Base-by-base conservation (phyloP, 2,888 invertebrate species). In the Megastigmus dorsalis region DNA sequence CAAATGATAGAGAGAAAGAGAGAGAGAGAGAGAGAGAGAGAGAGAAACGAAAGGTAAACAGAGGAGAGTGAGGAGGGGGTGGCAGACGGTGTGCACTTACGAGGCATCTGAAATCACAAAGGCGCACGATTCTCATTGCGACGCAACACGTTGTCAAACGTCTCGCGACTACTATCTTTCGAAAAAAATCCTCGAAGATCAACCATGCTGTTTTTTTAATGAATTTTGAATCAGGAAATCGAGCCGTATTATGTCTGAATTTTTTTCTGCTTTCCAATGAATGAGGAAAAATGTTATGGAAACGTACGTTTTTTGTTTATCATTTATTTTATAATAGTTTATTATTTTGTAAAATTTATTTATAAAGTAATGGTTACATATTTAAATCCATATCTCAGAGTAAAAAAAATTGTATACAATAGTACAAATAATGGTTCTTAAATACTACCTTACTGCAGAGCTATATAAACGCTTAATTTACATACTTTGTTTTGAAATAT, bases 81-180 rank as follows among this genome's bases (percentile, higher is more conserved):
- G 83, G 84, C 83, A 84, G 82, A 80, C 76, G 78, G 78, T 80
- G 84, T 82, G 84, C 83, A 82, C 81, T 83, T 83, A 81, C 67
- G 78, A 80, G 76, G 78, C 77, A 80, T 79, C 78, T 82, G 55
- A 74, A 82, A 77, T 75, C 76, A 66, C 48, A 69, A 67, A 72
- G 43, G 36, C 57, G 59, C 41, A 18, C 36, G 43, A 23, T 26
- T 60, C 63, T 65, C 75, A 65, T 72, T 75, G 74, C 52, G 66
- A 76, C 59, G 77, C 77, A 80, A 82, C 71, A 71, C 78, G 79
- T 77, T 76, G 66, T 65, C 54, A 41, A 38, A 33, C 30, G 62
- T 28, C 36, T 67, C 50, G 43, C 48, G 28, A 38, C 33, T 67
- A 15, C 18, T 52, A 54, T 60, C 41, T 43, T 33, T 65, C 18